These are phyloP conservation scores for Meriones psammophilus DNA, from an alignment of 2,797 vertebrate genomes.

Conservation along the genomic window DNA sequence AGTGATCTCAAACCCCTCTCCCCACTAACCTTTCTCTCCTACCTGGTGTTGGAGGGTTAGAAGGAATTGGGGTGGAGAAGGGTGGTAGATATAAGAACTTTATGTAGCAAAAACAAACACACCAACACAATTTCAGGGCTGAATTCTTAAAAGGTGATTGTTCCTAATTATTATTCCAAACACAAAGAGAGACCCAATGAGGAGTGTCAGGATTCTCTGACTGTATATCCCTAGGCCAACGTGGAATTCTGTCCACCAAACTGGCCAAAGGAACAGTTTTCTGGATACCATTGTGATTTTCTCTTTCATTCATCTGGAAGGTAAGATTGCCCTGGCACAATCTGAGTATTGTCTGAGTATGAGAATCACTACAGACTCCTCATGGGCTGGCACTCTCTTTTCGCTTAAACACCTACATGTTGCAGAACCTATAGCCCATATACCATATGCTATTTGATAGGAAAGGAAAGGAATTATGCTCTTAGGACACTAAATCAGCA, in stretches of 20 bases:
- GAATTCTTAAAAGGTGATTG: not conserved
- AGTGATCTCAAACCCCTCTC: no score
- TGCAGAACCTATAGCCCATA: not conserved
- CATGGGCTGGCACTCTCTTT: not conserved
- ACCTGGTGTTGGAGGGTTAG: no score
- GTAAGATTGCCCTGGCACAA: not conserved
- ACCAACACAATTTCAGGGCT: not conserved
- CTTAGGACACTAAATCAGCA: not conserved
- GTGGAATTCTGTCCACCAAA: not conserved
- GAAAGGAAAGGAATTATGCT: not conserved
- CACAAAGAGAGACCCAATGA: not conserved
- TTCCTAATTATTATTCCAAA: not conserved
- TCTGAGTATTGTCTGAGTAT: not conserved
- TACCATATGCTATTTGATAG: not conserved
- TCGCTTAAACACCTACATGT: not conserved
- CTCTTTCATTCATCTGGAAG: not conserved
- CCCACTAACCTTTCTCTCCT: no score
- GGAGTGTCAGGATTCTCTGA: not conserved
- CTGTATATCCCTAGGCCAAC: not conserved
- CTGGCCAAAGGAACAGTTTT: not conserved
- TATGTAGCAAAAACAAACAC: no score
- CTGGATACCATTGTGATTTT: not conserved
- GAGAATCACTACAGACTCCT: not conserved
- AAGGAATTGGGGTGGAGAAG: no score
- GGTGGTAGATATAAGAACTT: no score